Evolutionary conservation across 2,113 vertebrate species (phyloP), one percentile per base, ranked within the genome.

Genomic region (Gambusia holbrooki): DNA sequence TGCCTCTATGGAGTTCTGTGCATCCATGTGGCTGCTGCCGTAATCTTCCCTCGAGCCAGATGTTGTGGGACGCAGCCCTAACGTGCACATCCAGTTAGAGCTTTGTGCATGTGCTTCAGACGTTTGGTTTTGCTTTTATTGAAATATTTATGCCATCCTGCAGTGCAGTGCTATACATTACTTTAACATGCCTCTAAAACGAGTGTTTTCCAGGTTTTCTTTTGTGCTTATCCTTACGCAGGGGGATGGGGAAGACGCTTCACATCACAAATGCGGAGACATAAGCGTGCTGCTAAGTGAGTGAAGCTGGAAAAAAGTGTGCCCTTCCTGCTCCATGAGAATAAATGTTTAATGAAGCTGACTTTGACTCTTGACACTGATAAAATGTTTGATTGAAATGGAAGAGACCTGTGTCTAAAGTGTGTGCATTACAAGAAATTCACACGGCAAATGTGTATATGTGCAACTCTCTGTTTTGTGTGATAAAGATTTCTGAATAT

Each of bases 271-370:
- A 76, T n/a, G 8, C 1, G 40, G 62, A 63, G n/a, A 66, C 69
- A 69, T 5, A 22, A n/a, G 13, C 28, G 27, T 70, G 40, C 15
- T 66, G 66, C 71, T 77, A 71, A 70, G 3, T 81, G 66, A 82
- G 32, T 28, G 35, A 40, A 73, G 62, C 58, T 72, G 64, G n/a
- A 62, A 78, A 51, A 42, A 42, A 63, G 45, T 74, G 30, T 3
- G 42, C 61, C 51, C 76, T 45, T 85, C 76, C 71, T 89, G 66
- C 64, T 74, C 72, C 45, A 66, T 1, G n/a, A 73, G n/a, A 37
- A 83, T 85, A 3, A 90, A 89, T 82, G 63, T 79, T 89, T 85
- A 45, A 88, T 89, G 74, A 80, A 65, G 66, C 42, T 74, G 51
- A 77, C 81, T 83, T 86, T 76, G 66, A 87, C 74, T 89, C 76